These are phyloP conservation scores for Otus sunia DNA, from an alignment of 2,113 vertebrate species.

Conservation along the genomic window DNA sequence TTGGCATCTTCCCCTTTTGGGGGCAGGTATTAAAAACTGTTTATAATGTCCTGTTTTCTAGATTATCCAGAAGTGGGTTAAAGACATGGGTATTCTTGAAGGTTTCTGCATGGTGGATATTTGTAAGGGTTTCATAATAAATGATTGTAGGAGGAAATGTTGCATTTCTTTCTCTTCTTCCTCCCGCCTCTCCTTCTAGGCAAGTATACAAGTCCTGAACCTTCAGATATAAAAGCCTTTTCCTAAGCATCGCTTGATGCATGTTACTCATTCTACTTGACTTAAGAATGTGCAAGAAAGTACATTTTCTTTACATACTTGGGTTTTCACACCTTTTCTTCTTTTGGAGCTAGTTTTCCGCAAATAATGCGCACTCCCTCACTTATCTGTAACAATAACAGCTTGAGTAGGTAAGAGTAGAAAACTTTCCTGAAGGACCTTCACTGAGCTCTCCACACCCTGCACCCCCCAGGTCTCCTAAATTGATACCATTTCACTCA, in stretches of 20 bases:
- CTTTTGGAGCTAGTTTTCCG: slow-evolving; percentile 11
- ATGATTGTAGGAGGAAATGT: neutral
- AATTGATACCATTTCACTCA: slow-evolving; percentile 54
- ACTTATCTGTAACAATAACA: neutral
- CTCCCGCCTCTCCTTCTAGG: neutral
- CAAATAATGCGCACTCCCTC: neutral
- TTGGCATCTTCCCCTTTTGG: neutral
- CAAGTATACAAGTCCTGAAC: slow-evolving; percentile 28
- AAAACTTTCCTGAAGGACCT: slow-evolving; percentile 28
- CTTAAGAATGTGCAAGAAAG: slow-evolving; percentile 41
- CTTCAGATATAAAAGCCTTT: slow-evolving; percentile 55
- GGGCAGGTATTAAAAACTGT: neutral
- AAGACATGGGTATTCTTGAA: neutral
- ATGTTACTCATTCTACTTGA: slow-evolving; percentile 51
- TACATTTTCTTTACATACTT: slow-evolving; percentile 24
- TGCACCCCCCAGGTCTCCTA: neutral
- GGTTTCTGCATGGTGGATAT: slow-evolving; percentile 2
- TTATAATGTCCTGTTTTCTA: neutral
- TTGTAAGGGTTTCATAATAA: slow-evolving; percentile 56
- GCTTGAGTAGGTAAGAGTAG: neutral
- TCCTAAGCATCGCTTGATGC: slow-evolving; percentile 57
- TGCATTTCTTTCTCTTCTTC: neutral
- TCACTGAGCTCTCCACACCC: neutral
- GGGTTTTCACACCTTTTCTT: slow-evolving; percentile 48
- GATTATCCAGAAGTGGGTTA: neutral